Conservation (phyloP, 2,888 invertebrate genomes). For the Poecilobothrus nobilitatus region DNA sequence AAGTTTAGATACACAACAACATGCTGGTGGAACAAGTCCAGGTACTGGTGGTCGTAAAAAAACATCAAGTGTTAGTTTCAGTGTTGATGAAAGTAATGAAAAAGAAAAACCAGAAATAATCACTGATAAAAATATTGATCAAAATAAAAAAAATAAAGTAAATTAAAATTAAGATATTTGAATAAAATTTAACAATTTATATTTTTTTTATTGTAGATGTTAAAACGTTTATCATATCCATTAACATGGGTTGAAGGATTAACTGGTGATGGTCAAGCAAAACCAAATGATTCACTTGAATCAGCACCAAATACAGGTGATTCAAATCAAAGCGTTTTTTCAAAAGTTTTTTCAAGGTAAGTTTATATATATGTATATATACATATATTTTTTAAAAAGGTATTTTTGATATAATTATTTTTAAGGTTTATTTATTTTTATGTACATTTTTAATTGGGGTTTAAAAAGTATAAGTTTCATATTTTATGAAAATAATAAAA, state of each 20-base stretch:
- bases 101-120: slow-evolving; percentile 22
- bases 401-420: slow-evolving; percentile 4
- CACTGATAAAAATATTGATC: slow-evolving; percentile 13
- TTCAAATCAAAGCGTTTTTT: slow-evolving; percentile 67
- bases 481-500: too few species aligned
- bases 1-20: slow-evolving; percentile 33
- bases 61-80: slow-evolving; percentile 64
- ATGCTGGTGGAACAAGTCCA: slow-evolving; percentile 28
- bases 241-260: slow-evolving; percentile 86
- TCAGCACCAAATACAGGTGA: slow-evolving; percentile 47
- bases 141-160: slow-evolving; percentile 23
- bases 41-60: slow-evolving; percentile 55
- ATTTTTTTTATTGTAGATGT: slow-evolving; percentile 57
- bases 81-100: slow-evolving; percentile 52
- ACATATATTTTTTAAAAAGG: neutral
- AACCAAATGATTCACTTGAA: slow-evolving; percentile 36
- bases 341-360: slow-evolving; percentile 86
- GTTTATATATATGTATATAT: slow-evolving; percentile 24
- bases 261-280: slow-evolving; percentile 61
- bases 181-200: neutral
- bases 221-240: slow-evolving; percentile 84
- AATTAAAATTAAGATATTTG: neutral
- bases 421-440: neutral
- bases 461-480: neutral
- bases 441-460: neutral